These are phyloP conservation scores for Euzophera pinguis DNA, from an alignment of 2,888 invertebrate genomes.

Conservation along the genomic window DNA sequence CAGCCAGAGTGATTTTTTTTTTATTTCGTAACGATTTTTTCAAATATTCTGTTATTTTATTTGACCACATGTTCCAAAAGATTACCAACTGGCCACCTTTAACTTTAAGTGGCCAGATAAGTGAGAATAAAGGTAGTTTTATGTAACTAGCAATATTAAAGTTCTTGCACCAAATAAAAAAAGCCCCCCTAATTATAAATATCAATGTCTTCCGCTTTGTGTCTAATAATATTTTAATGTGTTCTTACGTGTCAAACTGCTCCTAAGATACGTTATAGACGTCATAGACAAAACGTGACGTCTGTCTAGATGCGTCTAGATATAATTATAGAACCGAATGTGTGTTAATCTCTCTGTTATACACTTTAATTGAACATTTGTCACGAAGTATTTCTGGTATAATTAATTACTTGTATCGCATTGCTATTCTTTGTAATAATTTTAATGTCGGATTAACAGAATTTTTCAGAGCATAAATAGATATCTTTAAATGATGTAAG, in stretches of 20 bases:
- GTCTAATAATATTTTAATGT: slow-evolving; percentile 5
- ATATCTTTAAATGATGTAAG: too few relatives aligned
- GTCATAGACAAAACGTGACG: slow-evolving; percentile 10
- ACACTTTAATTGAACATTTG: slow-evolving; percentile 10
- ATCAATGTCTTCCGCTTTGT: not conserved
- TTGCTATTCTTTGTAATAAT: too few relatives aligned
- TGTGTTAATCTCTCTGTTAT: slow-evolving; percentile 8
- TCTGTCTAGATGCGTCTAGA: slow-evolving; percentile 10
- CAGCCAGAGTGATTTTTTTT: not conserved
- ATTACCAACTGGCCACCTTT: too few relatives aligned
- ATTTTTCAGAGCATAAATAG: too few relatives aligned
- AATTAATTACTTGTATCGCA: not conserved
- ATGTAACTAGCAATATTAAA: too few relatives aligned
- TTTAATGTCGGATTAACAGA: too few relatives aligned
- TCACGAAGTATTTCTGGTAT: slow-evolving; percentile 1
- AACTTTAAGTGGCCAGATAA: too few relatives aligned
- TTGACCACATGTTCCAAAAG: too few relatives aligned
- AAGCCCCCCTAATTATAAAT: not conserved
- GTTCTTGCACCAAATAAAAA: too few relatives aligned
- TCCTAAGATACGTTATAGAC: not conserved
- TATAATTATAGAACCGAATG: slow-evolving; percentile 10
- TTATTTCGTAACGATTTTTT: not conserved
- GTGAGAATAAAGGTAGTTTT: too few relatives aligned
- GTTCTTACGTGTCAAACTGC: slow-evolving; percentile 2
- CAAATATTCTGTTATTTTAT: not conserved